Base-by-base conservation (phyloP, 2,888 invertebrate species). In the Drosophila macrothrix region DNA sequence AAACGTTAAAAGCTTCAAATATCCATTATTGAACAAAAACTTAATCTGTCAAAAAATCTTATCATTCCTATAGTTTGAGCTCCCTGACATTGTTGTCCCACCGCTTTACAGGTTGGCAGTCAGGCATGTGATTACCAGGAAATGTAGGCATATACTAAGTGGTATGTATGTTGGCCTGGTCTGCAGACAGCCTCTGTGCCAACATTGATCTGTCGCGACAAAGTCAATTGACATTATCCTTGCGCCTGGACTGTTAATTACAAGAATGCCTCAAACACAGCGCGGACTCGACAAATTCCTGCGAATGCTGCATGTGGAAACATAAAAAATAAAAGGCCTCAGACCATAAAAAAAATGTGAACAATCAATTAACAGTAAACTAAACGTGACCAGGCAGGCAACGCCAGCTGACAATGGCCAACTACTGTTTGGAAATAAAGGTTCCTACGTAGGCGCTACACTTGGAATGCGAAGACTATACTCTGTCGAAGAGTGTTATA, bases 151-250 rank as follows among this genome's bases (percentile, higher is more conserved):
- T 16, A 16, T 29, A 28, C 58, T 22, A 54, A 54, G n/a, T 72
- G 39, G 31, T 19, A 19, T 33, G 39, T 43, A 54, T 62, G 60
- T 46, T 52, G 54, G 46, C 43, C 46, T 52, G 62, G 79, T 68
- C 70, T 65, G 61, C 63, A 71, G 77, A 73, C 78, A 49, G 72
- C 33, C 79, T 29, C 41, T 62, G 72, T 6, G 31, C 65, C 71
- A 87, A 84, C 84, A 84, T 76, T 80, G 81, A 68, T 73, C 80
- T 67, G 80, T 81, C 88, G 85, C 85, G 85, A 84, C 85, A 87
- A 84, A 84, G 83, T 75, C 85, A 83, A 85, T 87, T 81, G 84
- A 75, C 73, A 78, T 70, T 73, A 79, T 87, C 88, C 87, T 83
- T 84, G 67, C 67, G 64, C 73, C 58, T 73, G 66, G 62, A 59